Evolutionary conservation across 2,888 invertebrate genomes (phyloP).

Genomic region (Tuta absoluta): DNA sequence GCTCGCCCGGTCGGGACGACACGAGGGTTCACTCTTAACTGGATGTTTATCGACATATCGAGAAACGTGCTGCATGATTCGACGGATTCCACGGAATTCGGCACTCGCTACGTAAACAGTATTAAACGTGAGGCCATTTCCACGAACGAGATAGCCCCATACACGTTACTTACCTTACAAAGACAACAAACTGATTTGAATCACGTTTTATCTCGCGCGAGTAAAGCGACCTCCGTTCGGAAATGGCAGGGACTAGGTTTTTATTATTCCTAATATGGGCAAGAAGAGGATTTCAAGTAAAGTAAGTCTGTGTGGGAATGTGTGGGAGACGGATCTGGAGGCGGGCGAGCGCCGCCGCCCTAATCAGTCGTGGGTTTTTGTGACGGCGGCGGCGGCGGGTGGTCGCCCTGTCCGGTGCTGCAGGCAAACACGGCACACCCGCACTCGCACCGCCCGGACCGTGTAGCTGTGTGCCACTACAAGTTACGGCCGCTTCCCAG

Average conservation of each 20-base stretch:
- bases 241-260: not conserved
- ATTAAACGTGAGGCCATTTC: conserved; percentile 10
- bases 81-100: conserved; percentile 21
- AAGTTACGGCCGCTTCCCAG: conserved; percentile 10
- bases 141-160: conserved; percentile 16
- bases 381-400: conserved; percentile 22
- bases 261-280: not conserved
- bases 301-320: not conserved
- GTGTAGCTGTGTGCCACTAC: conserved; percentile 5
- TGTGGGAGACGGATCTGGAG: conserved; percentile 16
- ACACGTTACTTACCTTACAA: not conserved
- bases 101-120: conserved; percentile 16
- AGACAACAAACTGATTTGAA: conserved; percentile 11
- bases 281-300: conserved; percentile 5
- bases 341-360: conserved; percentile 21
- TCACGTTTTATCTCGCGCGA: conserved; percentile 4
- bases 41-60: conserved; percentile 15
- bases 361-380: conserved; percentile 25
- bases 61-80: conserved; percentile 6
- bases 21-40: not conserved
- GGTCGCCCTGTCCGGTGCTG: conserved; percentile 4
- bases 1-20: not conserved
- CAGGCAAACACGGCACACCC: too few relatives aligned
- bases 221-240: not conserved
- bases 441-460: conserved; percentile 3